A percentile compares a stretch with the other conserved stretches of the same genome.
Evolutionary conservation across 2,888 invertebrate species (phyloP).

Genomic region (Napeogenes sylphis): DNA sequence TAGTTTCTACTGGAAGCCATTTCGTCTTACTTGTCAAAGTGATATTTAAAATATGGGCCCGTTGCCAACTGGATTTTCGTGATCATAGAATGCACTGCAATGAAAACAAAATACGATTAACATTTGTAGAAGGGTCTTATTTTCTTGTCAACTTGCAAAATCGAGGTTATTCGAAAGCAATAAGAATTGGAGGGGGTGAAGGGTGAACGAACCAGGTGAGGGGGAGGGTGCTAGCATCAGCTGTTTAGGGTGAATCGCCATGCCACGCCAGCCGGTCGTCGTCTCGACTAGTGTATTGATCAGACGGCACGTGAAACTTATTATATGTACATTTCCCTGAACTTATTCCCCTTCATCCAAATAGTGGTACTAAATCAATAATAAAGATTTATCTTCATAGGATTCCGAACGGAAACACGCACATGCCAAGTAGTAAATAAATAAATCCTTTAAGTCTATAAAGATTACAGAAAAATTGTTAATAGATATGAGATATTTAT

Average conservation of each 20-base stretch:
- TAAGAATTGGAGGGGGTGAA: slow-evolving; percentile 47
- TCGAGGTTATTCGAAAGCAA: slow-evolving; percentile 47
- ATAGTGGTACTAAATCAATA: slow-evolving; percentile 21
- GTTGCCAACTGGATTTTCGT: slow-evolving; percentile 51
- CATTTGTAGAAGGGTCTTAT: slow-evolving; percentile 18
- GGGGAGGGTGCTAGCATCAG: slow-evolving; percentile 65
- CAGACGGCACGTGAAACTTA: slow-evolving; percentile 70
- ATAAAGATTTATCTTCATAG: slow-evolving; percentile 1
- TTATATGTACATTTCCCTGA: slow-evolving; percentile 44
- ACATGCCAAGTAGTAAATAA: background rate
- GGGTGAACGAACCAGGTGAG: slow-evolving; percentile 63
- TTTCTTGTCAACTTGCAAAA: background rate
- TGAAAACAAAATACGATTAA: slow-evolving; percentile 20
- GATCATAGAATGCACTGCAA: slow-evolving; percentile 24
- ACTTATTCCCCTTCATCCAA: slow-evolving; percentile 31
- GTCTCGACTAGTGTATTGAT: slow-evolving; percentile 72
- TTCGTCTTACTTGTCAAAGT: slow-evolving; percentile 32
- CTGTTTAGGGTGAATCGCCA: slow-evolving; percentile 72
- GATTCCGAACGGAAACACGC: background rate
- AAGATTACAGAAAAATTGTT: too few species aligned
- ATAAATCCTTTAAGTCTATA: too few species aligned
- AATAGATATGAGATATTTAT: too few species aligned
- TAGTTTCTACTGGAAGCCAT: slow-evolving; percentile 58
- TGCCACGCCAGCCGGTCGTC: slow-evolving; percentile 67
- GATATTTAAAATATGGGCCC: slow-evolving; percentile 27